Base-by-base conservation (phyloP, 2,888 invertebrate genomes). In the Amiota mariae region DNA sequence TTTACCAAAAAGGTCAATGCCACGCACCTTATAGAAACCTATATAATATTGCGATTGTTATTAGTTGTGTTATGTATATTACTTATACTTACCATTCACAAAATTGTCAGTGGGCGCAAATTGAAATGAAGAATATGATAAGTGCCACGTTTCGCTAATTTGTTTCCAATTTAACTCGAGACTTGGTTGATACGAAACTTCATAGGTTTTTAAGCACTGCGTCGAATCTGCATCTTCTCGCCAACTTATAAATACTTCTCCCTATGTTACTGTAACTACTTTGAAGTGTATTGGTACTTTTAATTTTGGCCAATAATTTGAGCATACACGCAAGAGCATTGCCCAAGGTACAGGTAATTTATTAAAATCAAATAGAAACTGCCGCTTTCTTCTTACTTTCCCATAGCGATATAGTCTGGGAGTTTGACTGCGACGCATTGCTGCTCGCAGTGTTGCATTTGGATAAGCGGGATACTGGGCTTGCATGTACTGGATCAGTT, bases 231-330 rank as follows among this genome's bases (percentile, higher is more conserved):
- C 61, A 8, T 80, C 77, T 71, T 92, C 91, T 64, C 87, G 89
- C 92, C 92, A 92, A 73, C 89, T 82, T 18, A 92, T 80, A 15
- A 91, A 79, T 57, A 92, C 89, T 85, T 92, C 92, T n/a, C 88
- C 88, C 48, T 81, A 78, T 1, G 91, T 91, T 1, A 92, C 86
- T 73, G 89, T 87, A 61, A 88, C 84, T 64, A 89, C 84, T 36
- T 86, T 79, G 24, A 92, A 78, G 68, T 88, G 87, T 11, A 84
- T 83, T 8, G 91, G 90, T 73, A 85, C 81, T 11, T 87, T 87
- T 11, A 91, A 88, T 11, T 77, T 77, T 6, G 79, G 74, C 74
- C 81, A 82, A 1, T 84, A 79, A 51, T 84, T 82, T 6, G 89
- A 86, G 73, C 91, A 92, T 15, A 91, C 82, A 46, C 91, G 88